phyloP scores from a whole-genome alignment of 2,888 invertebrate genomes.

The Thalpophila matura region DNA sequence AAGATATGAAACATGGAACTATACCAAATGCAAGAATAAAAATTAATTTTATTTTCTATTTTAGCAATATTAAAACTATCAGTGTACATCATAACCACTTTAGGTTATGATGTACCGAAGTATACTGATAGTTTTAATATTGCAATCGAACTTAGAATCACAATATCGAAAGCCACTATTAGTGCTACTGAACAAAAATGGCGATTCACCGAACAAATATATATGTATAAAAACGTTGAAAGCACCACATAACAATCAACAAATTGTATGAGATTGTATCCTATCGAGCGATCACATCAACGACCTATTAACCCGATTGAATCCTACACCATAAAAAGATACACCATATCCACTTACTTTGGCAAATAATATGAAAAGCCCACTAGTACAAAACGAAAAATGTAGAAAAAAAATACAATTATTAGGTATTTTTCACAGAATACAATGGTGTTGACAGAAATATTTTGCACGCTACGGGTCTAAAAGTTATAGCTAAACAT shows the following conservation, averaged over 20 bases:
- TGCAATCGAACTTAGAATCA: background rate
- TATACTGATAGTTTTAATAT: too few species aligned
- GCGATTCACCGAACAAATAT: background rate
- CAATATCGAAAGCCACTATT: background rate
- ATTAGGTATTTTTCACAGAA: background rate
- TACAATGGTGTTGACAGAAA: background rate
- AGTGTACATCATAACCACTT: too few species aligned
- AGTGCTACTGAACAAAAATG: background rate
- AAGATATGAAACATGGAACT: too few species aligned
- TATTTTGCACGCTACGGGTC: background rate
- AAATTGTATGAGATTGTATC: conserved; percentile 24
- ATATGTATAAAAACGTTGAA: background rate
- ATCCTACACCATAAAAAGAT: conserved; percentile 5
- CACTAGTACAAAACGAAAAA: background rate
- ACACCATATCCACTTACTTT: conserved; percentile 17
- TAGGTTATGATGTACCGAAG: too few species aligned
- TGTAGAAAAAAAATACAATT: background rate
- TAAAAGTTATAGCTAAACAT: background rate
- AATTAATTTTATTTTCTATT: too few species aligned
- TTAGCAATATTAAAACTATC: too few species aligned
- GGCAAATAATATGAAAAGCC: background rate
- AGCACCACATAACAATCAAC: conserved; percentile 4
- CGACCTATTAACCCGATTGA: conserved; percentile 19
- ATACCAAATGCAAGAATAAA: too few species aligned
- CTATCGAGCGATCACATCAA: conserved; percentile 21